Base-by-base conservation (phyloP, 2,888 invertebrate genomes). In the Pedicia rivosa region DNA sequence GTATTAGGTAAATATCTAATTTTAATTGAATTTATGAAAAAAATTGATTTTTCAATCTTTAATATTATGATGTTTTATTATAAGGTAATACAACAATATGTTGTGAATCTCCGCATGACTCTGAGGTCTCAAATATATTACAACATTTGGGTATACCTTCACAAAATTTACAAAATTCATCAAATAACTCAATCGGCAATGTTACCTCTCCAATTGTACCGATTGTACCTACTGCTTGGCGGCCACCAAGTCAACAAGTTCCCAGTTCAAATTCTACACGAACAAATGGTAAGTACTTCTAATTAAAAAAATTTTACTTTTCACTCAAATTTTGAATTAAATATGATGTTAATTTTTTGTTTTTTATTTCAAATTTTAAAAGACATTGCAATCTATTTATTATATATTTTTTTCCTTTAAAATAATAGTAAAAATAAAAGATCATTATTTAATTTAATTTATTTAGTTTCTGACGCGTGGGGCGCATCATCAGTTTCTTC, bases 31-130 rank as follows among this genome's bases (percentile, higher is more conserved):
- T n/a, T n/a, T n/a, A n/a, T n/a, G n/a, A n/a, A n/a, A n/a, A n/a
- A n/a, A n/a, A n/a, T n/a, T n/a, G n/a, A n/a, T n/a, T n/a, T n/a
- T n/a, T n/a, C n/a, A n/a, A n/a, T n/a, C n/a, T n/a, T n/a, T n/a
- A n/a, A n/a, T n/a, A n/a, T n/a, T n/a, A n/a, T n/a, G n/a, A n/a
- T n/a, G n/a, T n/a, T n/a, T n/a, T n/a, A n/a, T n/a, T 32, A 20
- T 14, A 9, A 32, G 80, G 84, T 56, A 92, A 91, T 67, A 91
- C 92, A 40, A 91, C 91, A 46, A 92, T 95, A 57, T 76, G 88
- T 63, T 92, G 91, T 38, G 92, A 94, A 65, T 87, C 88, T 48
- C 90, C 91, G 40, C 78, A 78, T 40, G 94, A 94, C 58, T 75
- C 74, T 50, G 91, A 92, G 56, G 88, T 90, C 47, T 79, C 80